phyloP scores from a whole-genome alignment of 2,888 invertebrate genomes.

The Lithophane ornitopus region DNA sequence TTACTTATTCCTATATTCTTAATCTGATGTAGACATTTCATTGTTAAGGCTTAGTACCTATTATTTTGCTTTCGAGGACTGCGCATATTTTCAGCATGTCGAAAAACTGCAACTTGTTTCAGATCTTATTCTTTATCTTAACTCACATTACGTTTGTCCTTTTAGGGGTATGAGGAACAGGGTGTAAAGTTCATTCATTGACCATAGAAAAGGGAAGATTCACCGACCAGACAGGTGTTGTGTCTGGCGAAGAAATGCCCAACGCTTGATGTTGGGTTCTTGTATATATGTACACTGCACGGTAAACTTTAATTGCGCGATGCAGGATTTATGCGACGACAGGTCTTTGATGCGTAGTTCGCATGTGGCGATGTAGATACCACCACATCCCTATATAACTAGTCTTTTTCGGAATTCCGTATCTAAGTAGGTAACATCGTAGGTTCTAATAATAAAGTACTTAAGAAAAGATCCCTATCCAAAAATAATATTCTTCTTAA shows the following conservation, averaged over 20 bases:
- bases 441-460: not conserved
- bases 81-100: not conserved
- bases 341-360: too few relatives aligned
- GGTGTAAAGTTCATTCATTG: too few relatives aligned
- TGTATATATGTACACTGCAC: too few relatives aligned
- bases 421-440: not conserved
- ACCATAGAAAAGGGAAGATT: too few relatives aligned
- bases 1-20: not conserved
- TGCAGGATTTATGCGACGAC: too few relatives aligned
- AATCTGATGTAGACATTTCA: not conserved
- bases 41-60: not conserved
- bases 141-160: slow-evolving; percentile 9
- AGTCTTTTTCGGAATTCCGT: not conserved
- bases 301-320: too few relatives aligned
- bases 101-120: not conserved
- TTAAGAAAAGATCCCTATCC: slow-evolving; percentile 10
- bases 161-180: too few relatives aligned
- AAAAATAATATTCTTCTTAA: slow-evolving; percentile 39
- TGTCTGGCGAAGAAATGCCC: too few relatives aligned
- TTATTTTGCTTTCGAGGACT: not conserved
- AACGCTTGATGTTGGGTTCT: too few relatives aligned
- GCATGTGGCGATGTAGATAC: too few relatives aligned
- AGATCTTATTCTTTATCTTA: not conserved
- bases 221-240: too few relatives aligned
- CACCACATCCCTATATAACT: not conserved